phyloP scores from a whole-genome alignment of 2,888 invertebrate species.

The Lysandra coridon region DNA sequence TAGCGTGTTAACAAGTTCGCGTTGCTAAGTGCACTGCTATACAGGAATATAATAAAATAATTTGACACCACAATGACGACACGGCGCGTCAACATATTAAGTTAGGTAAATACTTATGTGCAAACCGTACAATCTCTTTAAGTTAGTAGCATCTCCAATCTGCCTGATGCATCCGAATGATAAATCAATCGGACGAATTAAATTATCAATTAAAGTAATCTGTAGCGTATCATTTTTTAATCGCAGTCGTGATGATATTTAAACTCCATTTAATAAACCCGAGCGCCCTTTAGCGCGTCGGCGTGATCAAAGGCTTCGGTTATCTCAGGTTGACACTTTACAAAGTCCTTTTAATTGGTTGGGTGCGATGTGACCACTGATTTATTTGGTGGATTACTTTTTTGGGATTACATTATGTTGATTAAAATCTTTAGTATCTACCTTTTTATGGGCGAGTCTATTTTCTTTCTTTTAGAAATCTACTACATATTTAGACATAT shows the following conservation, averaged over 20 bases:
- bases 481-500: too few relatives aligned
- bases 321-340: slow-evolving; percentile 75
- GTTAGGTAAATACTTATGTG: too few relatives aligned
- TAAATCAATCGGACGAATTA: slow-evolving; percentile 38
- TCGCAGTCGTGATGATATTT: slow-evolving; percentile 27
- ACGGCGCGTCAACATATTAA: too few relatives aligned
- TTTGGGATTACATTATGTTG: not conserved
- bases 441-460: not conserved
- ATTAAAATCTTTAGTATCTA: not conserved
- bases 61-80: too few relatives aligned
- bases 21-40: too few relatives aligned
- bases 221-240: slow-evolving; percentile 12
- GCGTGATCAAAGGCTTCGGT: slow-evolving; percentile 61
- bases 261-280: slow-evolving; percentile 38
- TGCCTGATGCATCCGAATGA: not conserved
- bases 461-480: not conserved
- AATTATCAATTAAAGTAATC: slow-evolving; percentile 33
- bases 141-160: not conserved
- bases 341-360: slow-evolving; percentile 79
- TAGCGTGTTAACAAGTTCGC: too few relatives aligned
- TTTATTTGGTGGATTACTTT: slow-evolving; percentile 20
- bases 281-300: slow-evolving; percentile 46
- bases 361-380: slow-evolving; percentile 32
- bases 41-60: too few relatives aligned
- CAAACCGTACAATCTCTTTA: not conserved